Base-by-base conservation (phyloP, 1,140 invertebrate genomes). In the Cataglyphis hispanica region DNA sequence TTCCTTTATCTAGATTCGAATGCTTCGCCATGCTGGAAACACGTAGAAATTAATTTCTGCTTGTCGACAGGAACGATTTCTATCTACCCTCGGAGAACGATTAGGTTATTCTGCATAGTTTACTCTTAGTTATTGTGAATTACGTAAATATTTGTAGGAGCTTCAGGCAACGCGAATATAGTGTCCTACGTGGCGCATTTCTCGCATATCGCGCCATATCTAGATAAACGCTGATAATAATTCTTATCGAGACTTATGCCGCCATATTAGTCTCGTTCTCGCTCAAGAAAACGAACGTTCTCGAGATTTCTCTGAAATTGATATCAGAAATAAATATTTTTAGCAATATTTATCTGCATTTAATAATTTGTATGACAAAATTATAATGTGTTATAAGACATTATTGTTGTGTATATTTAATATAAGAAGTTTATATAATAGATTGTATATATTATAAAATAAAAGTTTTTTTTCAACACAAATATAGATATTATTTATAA, bases 11-110 rank as follows among this genome's bases (percentile, higher is more conserved):
- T 87, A 74, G 86, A 90, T 90, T 53, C 89, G 89, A 87, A 87
- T 90, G 86, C 61, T 37, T 84, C 13, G 56, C 81, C 27, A 16
- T 40, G 67, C 53, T 56, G 81, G 40, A 83, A 78, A 74, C 81
- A 85, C 77, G 86, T 78, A 74, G 83, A 90, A 89, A 90, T 90
- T 90, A 90, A 90, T 90, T 90, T 87, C 88, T 40, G 69, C 58
- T 83, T 53, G 89, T 77, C 81, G 88, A 83, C 86, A 63, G 64
- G 77, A 10, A 40, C 61, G 70, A 83, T 89, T 85, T 69, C 87
- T 89, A 85, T 89, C 88, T 81, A 27, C 60, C 22, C 61, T 66
- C 6, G 40, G 27, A 67, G 64, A 56, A n/a, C 67, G 70, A 66
- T 66, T 50, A 61, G 34, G 56, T 22, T 31, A 46, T 2, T 46